A percentile compares a stretch with the other conserved stretches of the same genome.
phyloP scores from a whole-genome alignment of 2,113 vertebrate genomes.

The Ammodytes dubius region DNA sequence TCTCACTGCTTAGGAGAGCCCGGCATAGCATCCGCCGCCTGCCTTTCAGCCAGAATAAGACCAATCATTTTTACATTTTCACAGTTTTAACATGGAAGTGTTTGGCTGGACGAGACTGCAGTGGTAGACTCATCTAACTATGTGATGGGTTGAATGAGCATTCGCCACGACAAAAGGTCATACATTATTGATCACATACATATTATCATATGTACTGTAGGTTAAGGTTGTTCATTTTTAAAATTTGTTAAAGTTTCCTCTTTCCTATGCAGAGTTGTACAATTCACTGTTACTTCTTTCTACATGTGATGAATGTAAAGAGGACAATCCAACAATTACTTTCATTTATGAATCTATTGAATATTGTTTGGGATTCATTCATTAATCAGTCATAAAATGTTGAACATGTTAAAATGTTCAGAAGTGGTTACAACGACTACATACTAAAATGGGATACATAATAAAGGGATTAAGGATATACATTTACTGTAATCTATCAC shows the following conservation, averaged over 20 bases:
- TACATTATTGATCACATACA: neutral
- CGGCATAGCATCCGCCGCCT: neutral
- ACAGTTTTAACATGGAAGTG: neutral
- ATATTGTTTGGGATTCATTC: neutral
- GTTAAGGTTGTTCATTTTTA: neutral
- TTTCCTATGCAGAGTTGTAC: no score
- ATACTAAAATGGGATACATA: neutral
- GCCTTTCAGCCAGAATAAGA: constrained; percentile 18
- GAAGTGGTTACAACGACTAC: neutral
- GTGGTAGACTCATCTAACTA: neutral
- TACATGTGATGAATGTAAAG: neutral
- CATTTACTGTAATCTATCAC: neutral
- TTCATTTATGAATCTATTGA: neutral
- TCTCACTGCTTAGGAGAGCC: constrained; percentile 29
- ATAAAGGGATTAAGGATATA: neutral
- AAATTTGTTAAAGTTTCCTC: neutral
- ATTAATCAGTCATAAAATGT: neutral
- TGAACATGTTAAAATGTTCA: neutral
- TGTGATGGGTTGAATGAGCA: neutral
- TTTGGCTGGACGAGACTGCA: neutral
- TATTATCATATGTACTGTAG: neutral
- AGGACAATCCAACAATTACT: neutral
- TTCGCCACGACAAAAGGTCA: constrained; percentile 1
- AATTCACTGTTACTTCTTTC: neutral
- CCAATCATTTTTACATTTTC: constrained; percentile 11